These are phyloP conservation scores for Pseudorectes ferrugineus DNA, from an alignment of 2,113 vertebrate genomes.

Conservation along the genomic window DNA sequence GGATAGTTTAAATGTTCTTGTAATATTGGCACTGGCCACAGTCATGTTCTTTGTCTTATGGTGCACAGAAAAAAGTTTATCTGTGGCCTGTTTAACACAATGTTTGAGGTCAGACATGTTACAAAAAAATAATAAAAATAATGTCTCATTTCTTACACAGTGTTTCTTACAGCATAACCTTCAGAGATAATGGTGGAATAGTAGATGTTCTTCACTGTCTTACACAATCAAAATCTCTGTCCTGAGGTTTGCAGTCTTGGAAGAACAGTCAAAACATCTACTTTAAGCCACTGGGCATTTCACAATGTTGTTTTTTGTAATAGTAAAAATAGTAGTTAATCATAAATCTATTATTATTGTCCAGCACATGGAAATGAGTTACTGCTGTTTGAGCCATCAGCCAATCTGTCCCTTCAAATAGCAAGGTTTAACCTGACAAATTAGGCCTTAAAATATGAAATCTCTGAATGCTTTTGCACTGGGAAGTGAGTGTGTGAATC, in stretches of 20 bases:
- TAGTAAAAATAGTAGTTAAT: neutral
- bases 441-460: neutral
- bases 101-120: neutral
- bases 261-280: neutral
- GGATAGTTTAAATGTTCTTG: neutral
- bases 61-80: neutral
- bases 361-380: neutral
- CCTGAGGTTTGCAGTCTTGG: neutral
- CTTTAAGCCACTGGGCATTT: neutral
- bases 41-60: neutral
- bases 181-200: neutral
- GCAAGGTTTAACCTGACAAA: neutral
- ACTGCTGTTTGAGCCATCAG: neutral
- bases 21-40: neutral
- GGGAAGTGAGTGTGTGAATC: neutral
- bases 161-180: neutral
- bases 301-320: neutral
- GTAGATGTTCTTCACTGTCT: neutral
- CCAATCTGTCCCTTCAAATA: neutral
- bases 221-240: neutral
- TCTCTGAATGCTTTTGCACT: neutral
- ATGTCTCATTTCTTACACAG: neutral
- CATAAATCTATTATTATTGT: neutral
- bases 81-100: neutral
- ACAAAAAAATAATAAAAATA: neutral